Base-by-base conservation (phyloP, 2,797 vertebrate species). In the Ispidina picta region DNA sequence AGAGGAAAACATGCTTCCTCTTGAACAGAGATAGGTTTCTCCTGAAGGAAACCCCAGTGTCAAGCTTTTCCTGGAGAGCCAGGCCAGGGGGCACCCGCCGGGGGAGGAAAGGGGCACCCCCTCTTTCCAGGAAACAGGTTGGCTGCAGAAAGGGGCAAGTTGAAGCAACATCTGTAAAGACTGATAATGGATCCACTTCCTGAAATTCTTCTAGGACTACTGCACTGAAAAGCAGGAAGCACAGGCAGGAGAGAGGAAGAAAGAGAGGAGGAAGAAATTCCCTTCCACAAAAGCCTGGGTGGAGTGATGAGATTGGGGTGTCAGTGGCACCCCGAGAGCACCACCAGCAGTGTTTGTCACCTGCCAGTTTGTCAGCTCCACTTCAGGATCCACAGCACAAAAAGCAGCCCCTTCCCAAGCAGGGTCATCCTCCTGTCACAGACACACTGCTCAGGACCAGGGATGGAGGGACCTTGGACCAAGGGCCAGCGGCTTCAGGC, bases 121-220 rank as follows among this genome's bases (percentile, higher is more conserved):
- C 11, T 73, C 89, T 93, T 89, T 58, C 94, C 49, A 94, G 95
- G 94, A 97, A 97, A 85, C 77, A 86, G 86, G 82, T 83, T 81
- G 59, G 77, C 80, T 88, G 56, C 89, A 89, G 83, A 66, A 83
- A 82, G 59, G 41, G 85, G 79, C 59, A 89, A 83, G 86, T 73
- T 95, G 89, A 94, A 97, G 92, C 83, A 96, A 96, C 94, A 94
- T 94, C 95, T 97, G 96, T 71, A 79, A 86, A 69, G 51, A 37
- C 77, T 22, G 94, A 96, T 97, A 96, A 96, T 73, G 93, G 71
- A 89, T 63, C 76, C 15, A 23, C 90, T 97, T 96, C 96, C 97
- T 96, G 92, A 97, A 96, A 95, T 94, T 86, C 56, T 87, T 83
- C 49, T 72, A 56, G 69, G 78, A 28, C 76, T 49, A 19, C 55